Conservation (phyloP, 2,113 vertebrate genomes). For the Lophius piscatorius region DNA sequence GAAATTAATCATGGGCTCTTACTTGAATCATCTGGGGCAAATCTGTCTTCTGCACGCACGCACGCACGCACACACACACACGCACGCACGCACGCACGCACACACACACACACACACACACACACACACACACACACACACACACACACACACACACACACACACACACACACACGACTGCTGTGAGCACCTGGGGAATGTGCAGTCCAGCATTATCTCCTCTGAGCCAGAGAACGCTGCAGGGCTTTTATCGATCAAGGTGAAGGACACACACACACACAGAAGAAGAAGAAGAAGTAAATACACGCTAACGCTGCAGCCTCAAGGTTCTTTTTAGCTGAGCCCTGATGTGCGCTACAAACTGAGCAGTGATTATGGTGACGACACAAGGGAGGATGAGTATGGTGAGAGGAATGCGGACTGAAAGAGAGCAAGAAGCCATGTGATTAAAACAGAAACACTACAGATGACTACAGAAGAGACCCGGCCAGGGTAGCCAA, state of each 20-base stretch:
- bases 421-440: slow-evolving; percentile 8
- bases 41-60: too few species aligned
- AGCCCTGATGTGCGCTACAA: too few species aligned
- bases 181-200: neutral
- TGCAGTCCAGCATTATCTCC: slow-evolving; percentile 12
- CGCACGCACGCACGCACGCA: too few species aligned
- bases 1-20: neutral
- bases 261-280: slow-evolving; percentile 31
- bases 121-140: neutral
- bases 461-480: slow-evolving; percentile 15
- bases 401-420: neutral
- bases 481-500: neutral
- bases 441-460: slow-evolving; percentile 27
- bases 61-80: too few species aligned
- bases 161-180: neutral
- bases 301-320: too few species aligned
- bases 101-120: neutral
- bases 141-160: neutral
- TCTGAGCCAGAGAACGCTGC: slow-evolving; percentile 18
- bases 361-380: slow-evolving; percentile 7
- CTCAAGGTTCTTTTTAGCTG: slow-evolving; percentile 18
- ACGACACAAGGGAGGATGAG: neutral
- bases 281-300: too few species aligned
- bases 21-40: neutral
- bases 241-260: slow-evolving; percentile 29